Base-by-base conservation (phyloP, 2,797 vertebrate species). In the Nannoperca obscura region DNA sequence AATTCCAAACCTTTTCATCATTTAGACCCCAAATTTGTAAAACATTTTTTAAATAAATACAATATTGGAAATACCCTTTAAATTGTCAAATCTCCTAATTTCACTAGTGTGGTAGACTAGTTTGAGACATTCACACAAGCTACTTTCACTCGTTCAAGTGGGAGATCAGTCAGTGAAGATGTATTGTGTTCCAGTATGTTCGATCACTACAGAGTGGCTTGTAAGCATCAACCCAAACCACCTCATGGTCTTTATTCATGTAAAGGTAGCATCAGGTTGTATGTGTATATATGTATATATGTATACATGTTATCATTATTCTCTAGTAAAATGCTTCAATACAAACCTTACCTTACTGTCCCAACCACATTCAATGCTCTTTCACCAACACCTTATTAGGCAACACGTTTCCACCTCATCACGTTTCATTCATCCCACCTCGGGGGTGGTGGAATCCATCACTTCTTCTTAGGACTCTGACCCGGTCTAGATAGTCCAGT, bases 401-500 rank as follows among this genome's bases (percentile, higher is more conserved):
- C 40, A 40, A 38, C 54, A 2, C 2, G 9, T 22, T 64, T 65
- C 42, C 42, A 46, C 38, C 36, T 30, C 71, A 47, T 71, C 73
- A 22, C 79, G 46, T 72, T 62, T 81, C 44, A 80, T 80, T 69
- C 73, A 12, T 17, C 83, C 77, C 76, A 77, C 72, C 67, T 75
- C 13, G n/a, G 64, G 62, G 46, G 66, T 53, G 81, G 77, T 63
- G 63, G 77, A 57, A 69, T 79, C 59, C 76, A 64, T 74, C 81
- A 71, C 70, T 60, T 76, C 58, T 57, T 84, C 62, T 6, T 38
- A 73, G 46, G 44, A 72, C 71, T 67, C 61, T 79, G 84, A 71
- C 84, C 82, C 1, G 59, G 22, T 64, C 42, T 54, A 66, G 46
- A 63, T 65, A 93, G 84, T 92, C 90, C 50, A 47, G 81, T 90